Evolutionary conservation across 2,888 invertebrate species (phyloP).

Genomic region (Diarsia rubi): DNA sequence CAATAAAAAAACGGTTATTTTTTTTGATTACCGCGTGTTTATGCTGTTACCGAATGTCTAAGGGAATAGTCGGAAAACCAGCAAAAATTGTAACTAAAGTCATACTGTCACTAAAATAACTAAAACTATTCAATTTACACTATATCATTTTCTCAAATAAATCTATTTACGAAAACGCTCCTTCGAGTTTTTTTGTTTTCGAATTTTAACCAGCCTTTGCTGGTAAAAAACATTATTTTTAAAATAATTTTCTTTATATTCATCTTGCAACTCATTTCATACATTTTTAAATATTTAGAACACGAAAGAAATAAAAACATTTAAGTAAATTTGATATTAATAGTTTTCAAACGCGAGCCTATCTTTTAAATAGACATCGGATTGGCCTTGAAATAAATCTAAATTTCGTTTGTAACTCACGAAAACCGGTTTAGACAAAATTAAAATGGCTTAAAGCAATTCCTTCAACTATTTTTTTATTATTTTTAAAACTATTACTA

Average conservation of each 20-base stretch:
- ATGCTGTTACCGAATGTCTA: no score
- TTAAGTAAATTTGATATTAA: background rate
- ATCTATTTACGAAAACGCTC: background rate
- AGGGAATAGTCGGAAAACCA: background rate
- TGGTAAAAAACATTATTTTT: background rate
- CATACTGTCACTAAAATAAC: background rate
- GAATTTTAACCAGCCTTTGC: background rate
- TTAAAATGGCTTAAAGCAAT: background rate
- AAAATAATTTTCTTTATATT: no score
- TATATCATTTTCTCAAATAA: background rate
- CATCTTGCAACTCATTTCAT: no score
- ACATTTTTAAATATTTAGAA: no score
- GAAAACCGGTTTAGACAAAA: background rate
- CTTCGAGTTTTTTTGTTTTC: background rate
- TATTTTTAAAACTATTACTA: constrained; percentile 32
- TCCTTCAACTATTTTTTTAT: constrained; percentile 16
- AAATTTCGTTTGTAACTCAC: background rate
- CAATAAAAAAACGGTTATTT: background rate
- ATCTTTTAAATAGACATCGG: background rate
- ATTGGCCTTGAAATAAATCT: background rate
- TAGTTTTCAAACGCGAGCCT: background rate
- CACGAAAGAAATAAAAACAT: no score
- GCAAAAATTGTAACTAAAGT: background rate
- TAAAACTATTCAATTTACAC: no score
- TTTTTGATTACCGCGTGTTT: background rate